phyloP scores from a whole-genome alignment of 2,797 vertebrate species.

The Hybognathus amarus region DNA sequence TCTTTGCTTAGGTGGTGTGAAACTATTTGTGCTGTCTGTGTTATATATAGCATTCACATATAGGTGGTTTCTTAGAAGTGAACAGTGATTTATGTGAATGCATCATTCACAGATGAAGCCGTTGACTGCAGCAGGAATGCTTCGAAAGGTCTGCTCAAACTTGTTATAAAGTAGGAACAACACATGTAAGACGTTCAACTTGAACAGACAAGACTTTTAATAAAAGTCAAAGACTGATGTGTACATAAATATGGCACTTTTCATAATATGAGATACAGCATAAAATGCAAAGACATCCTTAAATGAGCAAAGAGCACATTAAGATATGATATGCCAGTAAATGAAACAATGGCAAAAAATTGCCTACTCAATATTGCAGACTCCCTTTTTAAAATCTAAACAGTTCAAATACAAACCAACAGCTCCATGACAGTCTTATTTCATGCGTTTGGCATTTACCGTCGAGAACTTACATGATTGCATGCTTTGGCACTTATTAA shows the following conservation, averaged over 20 bases:
- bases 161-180: background rate
- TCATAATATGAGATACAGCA: constrained; percentile 2
- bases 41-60: background rate
- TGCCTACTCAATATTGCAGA: constrained; percentile 35
- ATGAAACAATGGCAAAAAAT: constrained; percentile 32
- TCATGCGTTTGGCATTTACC: constrained; percentile 7
- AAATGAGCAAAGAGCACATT: background rate
- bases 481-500: background rate
- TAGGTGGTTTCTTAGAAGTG: background rate
- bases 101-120: background rate
- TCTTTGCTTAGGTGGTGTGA: background rate
- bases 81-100: background rate
- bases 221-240: background rate
- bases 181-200: background rate
- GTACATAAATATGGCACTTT: constrained; percentile 15
- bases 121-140: background rate
- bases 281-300: background rate
- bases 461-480: constrained; percentile 32
- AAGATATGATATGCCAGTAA: background rate
- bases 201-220: background rate
- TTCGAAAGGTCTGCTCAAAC: background rate
- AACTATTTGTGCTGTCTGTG: background rate
- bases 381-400: background rate
- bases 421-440: background rate
- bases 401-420: constrained; percentile 4